Evolutionary conservation across 2,797 vertebrate genomes (phyloP), one percentile per base, ranked within the genome.

Genomic region (Sciaenops ocellatus): DNA sequence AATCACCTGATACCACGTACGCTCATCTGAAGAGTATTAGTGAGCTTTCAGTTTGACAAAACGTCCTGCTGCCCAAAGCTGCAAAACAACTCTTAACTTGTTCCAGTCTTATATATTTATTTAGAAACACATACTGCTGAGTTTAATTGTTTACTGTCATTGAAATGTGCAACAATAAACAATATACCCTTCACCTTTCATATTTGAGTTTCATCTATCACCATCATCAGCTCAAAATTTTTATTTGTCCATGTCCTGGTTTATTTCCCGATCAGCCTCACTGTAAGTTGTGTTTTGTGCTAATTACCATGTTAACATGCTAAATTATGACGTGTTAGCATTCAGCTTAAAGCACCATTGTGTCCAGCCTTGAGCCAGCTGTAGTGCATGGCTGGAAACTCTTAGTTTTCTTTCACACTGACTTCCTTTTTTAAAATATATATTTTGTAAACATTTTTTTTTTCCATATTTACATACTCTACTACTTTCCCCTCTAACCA

Each of bases 11-110:
- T 3, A 62, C n/a, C 51, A 42, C 38, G 28, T 22, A 50, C 65
- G 24, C 78, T 80, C 76, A 62, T 86, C 86, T 81, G 60, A 85
- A 62, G 65, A 60, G 55, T 83, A 73, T 93, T 86, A 90, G 76
- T 74, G 84, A 93, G 85, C 93, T 89, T 94, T 95, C 94, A 95
- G 83, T 93, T 88, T 95, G 94, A 95, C 79, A 84, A 87, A 95
- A 92, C 79, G 84, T 61, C 69, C 56, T 46, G 51, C 38, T 18
- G 66, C 55, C 38, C 50, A 56, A 55, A 78, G 59, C 61, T 65
- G 79, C 30, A 51, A 83, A 80, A 61, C 42, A 7, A 46, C 26
- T 47, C 0, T 38, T 22, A 34, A n/a, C 62, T 46, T 54, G 5
- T 69, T 73, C 30, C 57, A 5, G 16, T 52, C 30, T 65, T 24